Percentiles rank a stretch among this genome's conserved stretches.
Evolutionary conservation across 2,888 invertebrate species (phyloP).

Genomic region (Elegia similella): DNA sequence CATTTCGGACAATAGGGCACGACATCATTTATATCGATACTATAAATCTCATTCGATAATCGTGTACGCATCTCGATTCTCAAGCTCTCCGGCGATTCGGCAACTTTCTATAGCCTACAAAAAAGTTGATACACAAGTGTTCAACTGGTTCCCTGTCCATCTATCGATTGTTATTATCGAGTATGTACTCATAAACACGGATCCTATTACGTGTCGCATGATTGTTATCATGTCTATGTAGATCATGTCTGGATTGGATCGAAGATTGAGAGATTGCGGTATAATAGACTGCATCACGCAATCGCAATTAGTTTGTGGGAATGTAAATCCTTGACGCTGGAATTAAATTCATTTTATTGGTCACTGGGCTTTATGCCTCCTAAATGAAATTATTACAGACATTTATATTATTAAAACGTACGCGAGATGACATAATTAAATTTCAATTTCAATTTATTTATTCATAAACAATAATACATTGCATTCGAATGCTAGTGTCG

Average conservation of each 20-base stretch:
- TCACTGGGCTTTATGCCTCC: background rate
- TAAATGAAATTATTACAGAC: background rate
- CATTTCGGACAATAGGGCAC: slow-evolving; percentile 24
- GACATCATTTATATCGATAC: slow-evolving; percentile 33
- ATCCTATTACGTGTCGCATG: slow-evolving; percentile 28
- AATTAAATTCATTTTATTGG: background rate
- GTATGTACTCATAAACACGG: slow-evolving; percentile 28
- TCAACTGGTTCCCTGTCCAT: slow-evolving; percentile 41
- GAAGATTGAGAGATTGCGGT: slow-evolving; percentile 18
- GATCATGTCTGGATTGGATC: slow-evolving; percentile 21
- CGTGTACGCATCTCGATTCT: slow-evolving; percentile 30
- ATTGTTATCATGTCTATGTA: slow-evolving; percentile 22
- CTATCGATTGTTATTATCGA: slow-evolving; percentile 45
- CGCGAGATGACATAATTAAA: too few species aligned
- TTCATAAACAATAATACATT: too few species aligned
- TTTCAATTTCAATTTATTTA: too few species aligned
- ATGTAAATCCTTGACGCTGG: slow-evolving; percentile 9
- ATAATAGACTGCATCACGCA: slow-evolving; percentile 14
- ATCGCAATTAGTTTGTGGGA: slow-evolving; percentile 8
- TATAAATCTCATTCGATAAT: slow-evolving; percentile 40
- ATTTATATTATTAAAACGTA: too few species aligned
- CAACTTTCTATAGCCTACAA: slow-evolving; percentile 62
- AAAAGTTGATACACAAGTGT: slow-evolving; percentile 47
- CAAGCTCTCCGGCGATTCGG: slow-evolving; percentile 34
- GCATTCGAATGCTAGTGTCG: too few species aligned